Evolutionary conservation across 35 echinoderm and acorn worm genomes (phyloP).

Genomic region (Ophiothrix spiculata): DNA sequence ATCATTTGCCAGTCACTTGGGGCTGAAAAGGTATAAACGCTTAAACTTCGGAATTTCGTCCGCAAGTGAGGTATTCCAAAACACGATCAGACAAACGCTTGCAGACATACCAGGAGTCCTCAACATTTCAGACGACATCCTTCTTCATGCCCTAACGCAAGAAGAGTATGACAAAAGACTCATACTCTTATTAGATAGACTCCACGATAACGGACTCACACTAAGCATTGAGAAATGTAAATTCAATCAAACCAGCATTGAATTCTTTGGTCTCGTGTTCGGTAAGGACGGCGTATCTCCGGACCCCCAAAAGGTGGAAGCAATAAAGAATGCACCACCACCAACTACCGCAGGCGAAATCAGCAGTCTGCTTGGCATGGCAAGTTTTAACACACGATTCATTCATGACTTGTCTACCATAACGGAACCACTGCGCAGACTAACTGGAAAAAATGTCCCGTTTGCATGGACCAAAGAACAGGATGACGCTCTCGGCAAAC

Average conservation of each 20-base stretch:
- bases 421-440: conserved; percentile 39
- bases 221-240: conserved; percentile 57
- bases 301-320: conserved; percentile 58
- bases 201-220: conserved; percentile 36
- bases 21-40: conserved; percentile 62
- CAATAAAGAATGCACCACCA: conserved; percentile 30
- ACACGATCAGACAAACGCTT: conserved; percentile 44
- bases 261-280: conserved; percentile 59
- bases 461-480: conserved; percentile 37
- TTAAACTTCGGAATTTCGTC: conserved; percentile 54
- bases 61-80: conserved; percentile 58
- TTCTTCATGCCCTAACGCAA: conserved; percentile 31
- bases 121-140: conserved; percentile 70
- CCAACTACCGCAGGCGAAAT: conserved; percentile 52
- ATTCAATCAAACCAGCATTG: conserved; percentile 32
- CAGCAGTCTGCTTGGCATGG: conserved; percentile 78
- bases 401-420: conserved; percentile 52
- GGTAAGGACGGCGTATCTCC: conserved; percentile 39
- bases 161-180: conserved; percentile 46
- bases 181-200: conserved; percentile 29
- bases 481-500: conserved; percentile 4
- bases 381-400: conserved; percentile 38
- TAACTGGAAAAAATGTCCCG: conserved; percentile 28
- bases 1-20: conserved; percentile 60
- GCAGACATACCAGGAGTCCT: conserved; percentile 45